phyloP scores from a whole-genome alignment of 2,797 vertebrate species.

The Pipistrellus pipistrellus region DNA sequence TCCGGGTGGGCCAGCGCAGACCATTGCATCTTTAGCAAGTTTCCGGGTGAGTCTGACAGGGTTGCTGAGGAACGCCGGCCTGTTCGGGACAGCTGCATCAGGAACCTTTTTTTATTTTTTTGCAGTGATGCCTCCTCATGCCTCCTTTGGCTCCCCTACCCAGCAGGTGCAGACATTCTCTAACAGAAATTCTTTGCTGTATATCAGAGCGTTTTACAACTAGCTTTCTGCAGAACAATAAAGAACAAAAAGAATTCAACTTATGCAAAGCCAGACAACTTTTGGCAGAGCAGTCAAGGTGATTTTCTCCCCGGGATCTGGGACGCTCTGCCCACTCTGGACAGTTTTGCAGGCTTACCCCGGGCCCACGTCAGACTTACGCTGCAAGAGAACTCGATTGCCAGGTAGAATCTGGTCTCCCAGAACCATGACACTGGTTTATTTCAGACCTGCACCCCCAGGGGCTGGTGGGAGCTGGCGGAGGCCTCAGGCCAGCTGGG shows the following conservation, averaged over 20 bases:
- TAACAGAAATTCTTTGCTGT: slow-evolving; percentile 73
- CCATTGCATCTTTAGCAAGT: background rate
- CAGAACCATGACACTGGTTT: background rate
- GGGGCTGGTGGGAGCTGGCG: slow-evolving; percentile 25
- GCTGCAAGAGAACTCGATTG: background rate
- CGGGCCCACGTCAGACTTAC: background rate
- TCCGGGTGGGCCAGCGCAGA: background rate
- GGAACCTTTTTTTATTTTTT: background rate
- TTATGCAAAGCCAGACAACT: slow-evolving; percentile 71
- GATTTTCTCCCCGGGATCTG: slow-evolving; percentile 63
- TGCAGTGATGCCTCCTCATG: background rate
- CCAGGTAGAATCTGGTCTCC: background rate
- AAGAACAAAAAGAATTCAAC: slow-evolving; percentile 67
- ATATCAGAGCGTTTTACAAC: slow-evolving; percentile 71
- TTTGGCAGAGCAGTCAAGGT: slow-evolving; percentile 73
- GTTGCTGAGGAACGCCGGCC: background rate
- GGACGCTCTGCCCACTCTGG: background rate
- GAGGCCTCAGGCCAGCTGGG: slow-evolving; percentile 53
- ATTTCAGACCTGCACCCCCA: slow-evolving; percentile 44
- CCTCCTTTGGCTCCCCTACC: background rate
- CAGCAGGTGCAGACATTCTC: slow-evolving; percentile 75
- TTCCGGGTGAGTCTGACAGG: slow-evolving; percentile 9
- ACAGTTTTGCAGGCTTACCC: slow-evolving; percentile 17
- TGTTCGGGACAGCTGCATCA: background rate
- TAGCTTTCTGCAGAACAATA: slow-evolving; percentile 77